phyloP scores from a whole-genome alignment of 2,113 vertebrate genomes.

The Phocoena sinus region DNA sequence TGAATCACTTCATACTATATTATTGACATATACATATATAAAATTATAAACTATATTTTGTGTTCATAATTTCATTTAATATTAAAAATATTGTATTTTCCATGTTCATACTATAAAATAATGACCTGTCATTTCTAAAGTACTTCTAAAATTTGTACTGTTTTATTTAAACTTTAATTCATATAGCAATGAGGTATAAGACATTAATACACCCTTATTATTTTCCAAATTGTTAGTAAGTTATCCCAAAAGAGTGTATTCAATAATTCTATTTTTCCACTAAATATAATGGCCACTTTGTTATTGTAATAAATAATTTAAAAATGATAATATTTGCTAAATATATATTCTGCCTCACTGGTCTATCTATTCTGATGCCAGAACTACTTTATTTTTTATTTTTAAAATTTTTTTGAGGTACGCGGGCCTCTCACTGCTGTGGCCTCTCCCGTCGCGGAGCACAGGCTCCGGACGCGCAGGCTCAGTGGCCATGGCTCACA shows the following conservation, averaged over 20 bases:
- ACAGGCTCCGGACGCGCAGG: no score
- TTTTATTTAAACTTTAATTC: neutral
- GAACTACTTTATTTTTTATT: neutral
- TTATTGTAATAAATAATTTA: neutral
- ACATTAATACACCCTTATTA: neutral
- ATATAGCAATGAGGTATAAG: neutral
- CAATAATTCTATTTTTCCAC: neutral
- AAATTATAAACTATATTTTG: neutral
- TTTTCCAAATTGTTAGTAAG: neutral
- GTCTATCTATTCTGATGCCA: neutral
- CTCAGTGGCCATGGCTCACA: no score
- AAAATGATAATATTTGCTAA: neutral
- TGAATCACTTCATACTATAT: neutral
- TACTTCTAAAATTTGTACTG: neutral
- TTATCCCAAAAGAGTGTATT: neutral
- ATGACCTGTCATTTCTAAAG: neutral
- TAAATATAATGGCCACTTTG: neutral
- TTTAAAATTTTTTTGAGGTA: neutral
- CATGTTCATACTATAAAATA: neutral
- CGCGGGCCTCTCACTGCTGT: no score
- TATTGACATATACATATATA: neutral
- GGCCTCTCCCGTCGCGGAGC: no score
- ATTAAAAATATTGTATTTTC: neutral
- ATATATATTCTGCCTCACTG: neutral
- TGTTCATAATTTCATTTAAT: neutral